Conservation (phyloP, 2,113 vertebrate genomes). For the Crotophaga sulcirostris region DNA sequence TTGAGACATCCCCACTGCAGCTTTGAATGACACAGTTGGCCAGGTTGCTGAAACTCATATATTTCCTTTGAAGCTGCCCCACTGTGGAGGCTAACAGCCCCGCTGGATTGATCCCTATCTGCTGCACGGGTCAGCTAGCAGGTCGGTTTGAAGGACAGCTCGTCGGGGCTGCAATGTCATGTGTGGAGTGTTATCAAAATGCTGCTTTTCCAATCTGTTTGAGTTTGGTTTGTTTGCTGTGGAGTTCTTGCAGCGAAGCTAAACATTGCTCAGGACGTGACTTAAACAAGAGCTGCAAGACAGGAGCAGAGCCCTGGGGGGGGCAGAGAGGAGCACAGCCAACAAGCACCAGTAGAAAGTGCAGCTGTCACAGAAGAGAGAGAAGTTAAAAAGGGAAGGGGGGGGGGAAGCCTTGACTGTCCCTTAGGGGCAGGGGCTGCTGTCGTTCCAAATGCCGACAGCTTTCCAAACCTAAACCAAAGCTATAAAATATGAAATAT, state of each 20-base stretch:
- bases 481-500: conserved; percentile 75
- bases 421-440: conserved; percentile 68
- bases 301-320: conserved; percentile 14
- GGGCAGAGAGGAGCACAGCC: conserved; percentile 2
- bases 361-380: conserved; percentile 65
- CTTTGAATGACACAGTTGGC: not conserved
- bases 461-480: conserved; percentile 68
- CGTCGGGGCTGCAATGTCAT: not conserved
- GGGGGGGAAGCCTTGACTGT: conserved; percentile 9
- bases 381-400: conserved; percentile 56
- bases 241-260: not conserved
- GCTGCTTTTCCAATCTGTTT: not conserved
- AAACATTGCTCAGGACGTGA: not conserved
- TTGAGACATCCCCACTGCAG: not conserved
- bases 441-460: conserved; percentile 70
- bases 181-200: not conserved
- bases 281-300: not conserved
- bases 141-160: not conserved
- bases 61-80: not conserved
- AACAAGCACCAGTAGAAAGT: conserved; percentile 53
- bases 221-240: not conserved
- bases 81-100: not conserved
- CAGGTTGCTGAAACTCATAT: not conserved
- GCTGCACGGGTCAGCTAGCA: not conserved
- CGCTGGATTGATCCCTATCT: not conserved